Evolutionary conservation across 2,888 invertebrate species (phyloP).

Genomic region (Yponomeuta evonymella): DNA sequence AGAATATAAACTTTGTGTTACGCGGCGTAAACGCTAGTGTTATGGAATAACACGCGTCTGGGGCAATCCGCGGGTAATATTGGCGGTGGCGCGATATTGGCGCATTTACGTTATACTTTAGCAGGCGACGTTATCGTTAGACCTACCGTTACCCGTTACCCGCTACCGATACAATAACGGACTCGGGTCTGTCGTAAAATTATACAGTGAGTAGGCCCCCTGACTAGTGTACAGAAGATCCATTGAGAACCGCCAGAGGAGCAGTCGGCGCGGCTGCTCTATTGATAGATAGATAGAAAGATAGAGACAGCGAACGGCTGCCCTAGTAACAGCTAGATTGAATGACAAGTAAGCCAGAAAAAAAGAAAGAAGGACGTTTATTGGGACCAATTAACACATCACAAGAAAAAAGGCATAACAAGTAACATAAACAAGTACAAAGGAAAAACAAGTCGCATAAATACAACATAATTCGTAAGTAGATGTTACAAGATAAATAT

Average conservation of each 20-base stretch:
- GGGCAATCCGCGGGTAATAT: background rate
- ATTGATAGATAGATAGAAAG: background rate
- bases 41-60: background rate
- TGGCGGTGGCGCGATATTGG: slow-evolving; percentile 28
- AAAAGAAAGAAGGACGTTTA: too few species aligned
- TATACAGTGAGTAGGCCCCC: slow-evolving; percentile 23
- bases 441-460: too few species aligned
- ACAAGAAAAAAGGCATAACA: too few species aligned
- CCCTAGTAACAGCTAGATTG: too few species aligned
- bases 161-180: slow-evolving; percentile 34
- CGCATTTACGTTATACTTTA: slow-evolving; percentile 38
- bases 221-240: background rate
- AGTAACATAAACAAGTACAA: too few species aligned
- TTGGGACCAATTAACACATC: too few species aligned
- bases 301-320: background rate
- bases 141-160: slow-evolving; percentile 28
- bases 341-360: too few species aligned
- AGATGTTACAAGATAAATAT: too few species aligned
- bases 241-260: background rate
- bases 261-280: background rate
- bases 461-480: too few species aligned
- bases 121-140: slow-evolving; percentile 34
- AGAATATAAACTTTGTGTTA: background rate
- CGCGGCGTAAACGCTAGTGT: background rate
- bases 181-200: slow-evolving; percentile 24